Percentiles rank a stretch among this genome's conserved stretches.
Conservation (phyloP, 2,888 invertebrate species). For the Stenchaetothrips biformis region DNA sequence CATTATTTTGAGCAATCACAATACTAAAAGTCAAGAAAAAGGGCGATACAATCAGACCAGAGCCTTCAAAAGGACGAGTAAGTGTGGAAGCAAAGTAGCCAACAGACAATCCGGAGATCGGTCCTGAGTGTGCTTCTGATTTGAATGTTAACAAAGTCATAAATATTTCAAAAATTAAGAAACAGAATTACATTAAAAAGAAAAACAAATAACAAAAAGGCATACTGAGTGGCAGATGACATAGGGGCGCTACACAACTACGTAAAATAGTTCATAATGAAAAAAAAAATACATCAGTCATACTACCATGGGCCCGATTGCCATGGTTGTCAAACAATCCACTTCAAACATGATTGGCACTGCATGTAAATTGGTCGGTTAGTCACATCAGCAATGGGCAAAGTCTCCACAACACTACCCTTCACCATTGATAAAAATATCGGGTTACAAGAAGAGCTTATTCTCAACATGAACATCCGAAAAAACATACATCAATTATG, state of each 20-base stretch:
- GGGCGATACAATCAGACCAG: not conserved
- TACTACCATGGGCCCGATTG: too few species aligned
- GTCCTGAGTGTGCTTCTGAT: not conserved
- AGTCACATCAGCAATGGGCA: too few species aligned
- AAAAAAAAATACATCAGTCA: too few species aligned
- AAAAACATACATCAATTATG: not conserved
- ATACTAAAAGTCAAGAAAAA: not conserved
- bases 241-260: not conserved
- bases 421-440: too few species aligned
- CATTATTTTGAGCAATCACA: not conserved
- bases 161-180: not conserved
- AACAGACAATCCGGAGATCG: not conserved
- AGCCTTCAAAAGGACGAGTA: not conserved
- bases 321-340: too few species aligned
- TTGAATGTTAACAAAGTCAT: slow-evolving; percentile 4
- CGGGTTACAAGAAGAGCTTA: too few species aligned
- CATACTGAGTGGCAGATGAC: not conserved
- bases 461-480: not conserved
- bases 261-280: too few species aligned
- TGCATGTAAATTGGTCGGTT: too few species aligned
- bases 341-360: too few species aligned
- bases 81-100: not conserved
- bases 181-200: not conserved
- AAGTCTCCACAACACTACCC: too few species aligned
- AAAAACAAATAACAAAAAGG: slow-evolving; percentile 13